Percentiles rank a stretch among this genome's conserved stretches.
Conservation (phyloP, 2,113 vertebrate genomes). For the Cryptotis parvus region DNA sequence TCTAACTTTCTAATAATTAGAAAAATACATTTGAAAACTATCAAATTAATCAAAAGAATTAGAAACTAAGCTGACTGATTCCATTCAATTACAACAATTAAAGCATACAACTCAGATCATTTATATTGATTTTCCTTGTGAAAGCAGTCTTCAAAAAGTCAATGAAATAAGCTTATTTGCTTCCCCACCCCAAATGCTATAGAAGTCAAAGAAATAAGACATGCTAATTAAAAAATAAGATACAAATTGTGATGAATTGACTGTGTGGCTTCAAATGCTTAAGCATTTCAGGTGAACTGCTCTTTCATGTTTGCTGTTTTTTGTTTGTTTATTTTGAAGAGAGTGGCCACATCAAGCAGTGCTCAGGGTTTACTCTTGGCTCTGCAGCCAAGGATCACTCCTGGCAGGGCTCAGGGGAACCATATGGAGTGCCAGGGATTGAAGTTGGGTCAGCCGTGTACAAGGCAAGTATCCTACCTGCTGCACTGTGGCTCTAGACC, state of each 20-base stretch:
- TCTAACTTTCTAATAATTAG: conserved; percentile 49
- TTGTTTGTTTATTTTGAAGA: too few species aligned
- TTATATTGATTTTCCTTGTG: neutral
- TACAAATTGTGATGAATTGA: neutral
- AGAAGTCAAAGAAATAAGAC: neutral
- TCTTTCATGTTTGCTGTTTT: too few species aligned
- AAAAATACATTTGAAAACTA: conserved; percentile 45
- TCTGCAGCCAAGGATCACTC: too few species aligned
- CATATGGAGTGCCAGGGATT: too few species aligned
- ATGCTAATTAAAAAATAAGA: neutral
- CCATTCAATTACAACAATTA: neutral
- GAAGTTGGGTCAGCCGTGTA: too few species aligned
- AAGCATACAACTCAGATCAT: neutral
- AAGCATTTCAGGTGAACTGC: neutral
- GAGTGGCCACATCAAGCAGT: too few species aligned
- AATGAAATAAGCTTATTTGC: neutral
- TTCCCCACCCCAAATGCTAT: neutral
- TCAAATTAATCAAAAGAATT: conserved; percentile 26
- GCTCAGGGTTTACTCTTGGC: too few species aligned
- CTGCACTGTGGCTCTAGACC: too few species aligned
- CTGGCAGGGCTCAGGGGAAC: too few species aligned
- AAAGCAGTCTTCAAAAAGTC: neutral
- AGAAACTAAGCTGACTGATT: neutral
- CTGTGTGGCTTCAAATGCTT: neutral
- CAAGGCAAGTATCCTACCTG: too few species aligned